Percentiles rank a stretch among this genome's conserved stretches.
phyloP scores from a whole-genome alignment of 30 jellyfish, hydroid and myxozoan genomes.

The Sanderia malayensis region DNA sequence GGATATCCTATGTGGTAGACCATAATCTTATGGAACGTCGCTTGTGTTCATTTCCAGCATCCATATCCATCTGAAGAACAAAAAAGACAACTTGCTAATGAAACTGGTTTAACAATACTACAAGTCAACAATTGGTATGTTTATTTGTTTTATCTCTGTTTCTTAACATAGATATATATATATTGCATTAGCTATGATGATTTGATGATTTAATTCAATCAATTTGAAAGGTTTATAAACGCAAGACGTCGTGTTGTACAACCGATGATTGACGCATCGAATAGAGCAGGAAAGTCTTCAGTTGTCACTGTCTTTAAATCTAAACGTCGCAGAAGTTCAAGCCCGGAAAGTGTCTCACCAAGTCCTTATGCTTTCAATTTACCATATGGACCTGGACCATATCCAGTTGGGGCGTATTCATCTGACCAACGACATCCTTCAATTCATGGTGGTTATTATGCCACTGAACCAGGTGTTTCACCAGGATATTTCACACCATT shows the following conservation, averaged over 20 bases:
- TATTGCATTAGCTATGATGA: neutral
- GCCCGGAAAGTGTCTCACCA: slow-evolving; percentile 95
- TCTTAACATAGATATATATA: neutral
- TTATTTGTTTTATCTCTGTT: neutral
- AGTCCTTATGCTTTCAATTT: slow-evolving; percentile 84
- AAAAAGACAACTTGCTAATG: slow-evolving; percentile 94
- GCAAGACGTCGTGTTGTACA: slow-evolving; percentile 98
- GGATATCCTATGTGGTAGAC: slow-evolving; percentile 67
- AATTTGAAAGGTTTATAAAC: slow-evolving; percentile 88
- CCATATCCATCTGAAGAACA: slow-evolving; percentile 99
- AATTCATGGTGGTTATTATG: slow-evolving; percentile 86
- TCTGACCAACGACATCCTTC: slow-evolving; percentile 87
- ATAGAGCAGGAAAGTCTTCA: slow-evolving; percentile 97
- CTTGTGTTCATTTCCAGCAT: slow-evolving; percentile 61
- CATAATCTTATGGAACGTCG: slow-evolving; percentile 18
- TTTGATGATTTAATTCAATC: neutral
- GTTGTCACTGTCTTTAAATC: slow-evolving; percentile 98
- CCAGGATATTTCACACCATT: slow-evolving; percentile 81
- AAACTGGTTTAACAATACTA: slow-evolving; percentile 93
- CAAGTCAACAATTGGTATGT: slow-evolving; percentile 99
- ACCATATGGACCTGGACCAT: slow-evolving; percentile 95
- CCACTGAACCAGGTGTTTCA: slow-evolving; percentile 75
- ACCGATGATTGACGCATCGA: slow-evolving; percentile 99
- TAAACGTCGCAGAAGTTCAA: slow-evolving; percentile 85
- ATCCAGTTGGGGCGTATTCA: slow-evolving; percentile 70